These are phyloP conservation scores for Romanogobio albipinnatus DNA, from an alignment of 2,113 vertebrate species.

Conservation along the genomic window DNA sequence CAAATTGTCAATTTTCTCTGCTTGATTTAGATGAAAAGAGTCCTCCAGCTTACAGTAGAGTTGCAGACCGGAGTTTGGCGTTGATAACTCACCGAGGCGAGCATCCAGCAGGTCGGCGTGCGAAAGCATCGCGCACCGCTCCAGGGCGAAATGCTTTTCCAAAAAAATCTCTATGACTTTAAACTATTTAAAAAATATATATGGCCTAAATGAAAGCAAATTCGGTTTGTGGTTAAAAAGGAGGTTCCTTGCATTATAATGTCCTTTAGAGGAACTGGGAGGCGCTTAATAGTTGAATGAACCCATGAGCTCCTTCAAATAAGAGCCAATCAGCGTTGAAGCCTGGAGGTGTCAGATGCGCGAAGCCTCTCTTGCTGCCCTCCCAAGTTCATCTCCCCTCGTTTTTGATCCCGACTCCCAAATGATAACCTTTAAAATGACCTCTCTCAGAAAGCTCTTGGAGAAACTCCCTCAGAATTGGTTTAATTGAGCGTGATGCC, in stretches of 20 bases:
- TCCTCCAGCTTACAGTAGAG: slow-evolving; percentile 80
- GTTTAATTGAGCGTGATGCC: slow-evolving; percentile 72
- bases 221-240: slow-evolving; percentile 99
- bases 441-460: slow-evolving; percentile 72
- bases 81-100: slow-evolving; percentile 95
- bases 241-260: slow-evolving; percentile 98
- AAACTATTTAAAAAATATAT: slow-evolving; percentile 96
- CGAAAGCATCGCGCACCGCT: slow-evolving; percentile 98
- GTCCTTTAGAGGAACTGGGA: slow-evolving; percentile 96
- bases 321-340: slow-evolving; percentile 93
- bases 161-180: slow-evolving; percentile 90
- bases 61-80: slow-evolving; percentile 79
- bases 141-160: slow-evolving; percentile 89
- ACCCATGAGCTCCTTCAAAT: slow-evolving; percentile 89
- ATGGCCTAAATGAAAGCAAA: slow-evolving; percentile 97
- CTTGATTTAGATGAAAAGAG: slow-evolving; percentile 71
- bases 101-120: slow-evolving; percentile 99
- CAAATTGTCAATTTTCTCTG: slow-evolving; percentile 92
- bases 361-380: slow-evolving; percentile 63
- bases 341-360: slow-evolving; percentile 82
- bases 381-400: slow-evolving; percentile 79
- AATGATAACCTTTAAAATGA: slow-evolving; percentile 80
- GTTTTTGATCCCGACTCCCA: slow-evolving; percentile 76
- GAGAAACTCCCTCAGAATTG: slow-evolving; percentile 71
- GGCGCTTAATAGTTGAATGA: slow-evolving; percentile 97